Evolutionary conservation across 2,888 invertebrate species (phyloP).

Genomic region (Lucinisca nassula): DNA sequence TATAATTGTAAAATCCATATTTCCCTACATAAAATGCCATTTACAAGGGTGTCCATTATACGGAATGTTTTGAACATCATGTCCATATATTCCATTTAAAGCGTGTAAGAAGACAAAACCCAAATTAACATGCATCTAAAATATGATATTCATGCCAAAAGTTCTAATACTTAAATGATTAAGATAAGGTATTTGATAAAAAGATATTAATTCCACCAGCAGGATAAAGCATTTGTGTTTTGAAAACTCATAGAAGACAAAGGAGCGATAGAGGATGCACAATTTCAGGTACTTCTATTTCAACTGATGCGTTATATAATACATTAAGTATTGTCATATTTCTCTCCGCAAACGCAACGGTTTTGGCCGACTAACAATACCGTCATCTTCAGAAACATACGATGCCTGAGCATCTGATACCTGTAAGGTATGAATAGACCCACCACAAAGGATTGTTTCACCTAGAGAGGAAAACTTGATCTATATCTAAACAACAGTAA

Average conservation of each 20-base stretch:
- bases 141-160: neutral
- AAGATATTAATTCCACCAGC: neutral
- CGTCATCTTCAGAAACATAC: conserved; percentile 68
- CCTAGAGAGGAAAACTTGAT: conserved; percentile 62
- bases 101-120: neutral
- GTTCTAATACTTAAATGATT: neutral
- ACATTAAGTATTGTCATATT: neutral
- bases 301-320: conserved; percentile 42
- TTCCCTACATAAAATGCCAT: too few species aligned
- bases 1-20: too few species aligned
- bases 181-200: neutral
- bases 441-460: conserved; percentile 59
- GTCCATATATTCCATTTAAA: too few species aligned
- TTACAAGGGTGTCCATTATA: too few species aligned
- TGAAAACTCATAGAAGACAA: neutral
- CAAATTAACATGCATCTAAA: neutral
- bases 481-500: conserved; percentile 57
- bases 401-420: conserved; percentile 66
- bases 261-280: neutral
- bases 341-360: neutral
- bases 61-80: too few species aligned
- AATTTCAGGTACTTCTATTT: neutral
- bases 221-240: neutral
- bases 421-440: conserved; percentile 69
- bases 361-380: conserved; percentile 52